Evolutionary conservation across 2,113 vertebrate genomes (phyloP), one percentile per base, ranked within the genome.

Genomic region (Microtus richardsoni): DNA sequence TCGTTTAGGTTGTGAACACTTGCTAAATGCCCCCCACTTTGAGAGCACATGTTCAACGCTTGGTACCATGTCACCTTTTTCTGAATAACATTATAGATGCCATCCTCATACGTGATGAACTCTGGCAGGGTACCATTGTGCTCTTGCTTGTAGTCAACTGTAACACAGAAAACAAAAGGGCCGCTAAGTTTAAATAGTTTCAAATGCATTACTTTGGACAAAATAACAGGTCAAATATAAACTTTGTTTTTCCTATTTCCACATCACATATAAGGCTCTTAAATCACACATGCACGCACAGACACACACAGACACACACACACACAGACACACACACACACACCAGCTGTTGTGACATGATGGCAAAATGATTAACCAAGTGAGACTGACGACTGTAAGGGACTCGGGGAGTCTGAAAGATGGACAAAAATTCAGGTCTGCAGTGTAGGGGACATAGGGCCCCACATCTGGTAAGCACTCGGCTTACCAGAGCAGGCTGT

Each of bases 41-140:
- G 96, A 74, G 97, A 98, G 92, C 99, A 99, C 93, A 98, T 98
- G 60, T 98, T 98, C 95, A 99, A 21, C 0, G 99, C 99, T 92
- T 99, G 98, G 89, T 98, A 99, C 99, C 99, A 99, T 0, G 74
- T 99, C 86, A 99, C 22, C 89, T 98, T 99, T 82, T 95, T 98
- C 91, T 98, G 98, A 89, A 99, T 94, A 39, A 99, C 96, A 92
- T 97, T 98, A 94, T 99, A 99, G 3, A 97, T 98, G 41, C 98
- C 96, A 95, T 98, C 99, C 86, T 98, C 98, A 64, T 99, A 98
- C 0, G 91, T 90, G 77, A 99, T 98, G 36, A 97, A 97, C 13
- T 98, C 95, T 0, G 96, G 96, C 89, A 98, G 78, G 0, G 99
- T 98, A 85, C 95, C 95, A 64, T 98, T 98, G 97, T 98, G 98